Base-by-base conservation (phyloP, 2,888 invertebrate genomes). In the Spisula subtruncata region DNA sequence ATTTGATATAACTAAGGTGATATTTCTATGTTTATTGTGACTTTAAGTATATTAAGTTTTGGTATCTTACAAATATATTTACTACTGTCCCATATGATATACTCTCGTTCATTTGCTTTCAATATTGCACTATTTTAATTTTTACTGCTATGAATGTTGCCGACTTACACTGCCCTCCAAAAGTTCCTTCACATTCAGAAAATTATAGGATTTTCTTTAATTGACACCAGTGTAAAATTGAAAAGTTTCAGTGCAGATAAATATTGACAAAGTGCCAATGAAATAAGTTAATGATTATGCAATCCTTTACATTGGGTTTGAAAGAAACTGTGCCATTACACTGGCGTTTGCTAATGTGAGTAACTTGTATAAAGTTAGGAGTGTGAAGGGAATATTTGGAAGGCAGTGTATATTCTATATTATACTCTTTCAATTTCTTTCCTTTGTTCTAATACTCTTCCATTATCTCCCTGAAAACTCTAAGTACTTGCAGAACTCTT, bases 61-160 rank as follows among this genome's bases (percentile, higher is more conserved):
- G 5, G 60, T 25, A 5, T 10, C 25, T 8, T 66, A 66, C 1
- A 25, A 66, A 66, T 25, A 25, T 66, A n/a, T 66, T 25, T 25
- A 66, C n/a, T 25, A 66, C 25, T 25, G 25, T 66, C n/a, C 60
- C n/a, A 66, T 66, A 25, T 66, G 14, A 51, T 51, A 60, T 60
- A 25, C 41, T 25, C n/a, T n/a, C 20, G n/a, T 75, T 32, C 32
- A 32, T 32, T 75, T 12, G 75, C 75, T 75, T 75, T 75, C 75
- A 35, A 35, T 75, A 75, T 75, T 75, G 75, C 75, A 75, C 75
- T 75, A 32, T 4, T 66, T 66, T 66, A n/a, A 25, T 25, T 66
- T 66, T 25, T 60, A 25, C 25, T 66, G 60, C 60, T 66, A 10
- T 66, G 60, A 66, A 66, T 66, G 60, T 41, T 66, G 60, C 60